A percentile compares a stretch with the other conserved stretches of the same genome.
These are phyloP conservation scores for Hoplias malabaricus DNA, from an alignment of 2,113 vertebrate species.

Conservation along the genomic window DNA sequence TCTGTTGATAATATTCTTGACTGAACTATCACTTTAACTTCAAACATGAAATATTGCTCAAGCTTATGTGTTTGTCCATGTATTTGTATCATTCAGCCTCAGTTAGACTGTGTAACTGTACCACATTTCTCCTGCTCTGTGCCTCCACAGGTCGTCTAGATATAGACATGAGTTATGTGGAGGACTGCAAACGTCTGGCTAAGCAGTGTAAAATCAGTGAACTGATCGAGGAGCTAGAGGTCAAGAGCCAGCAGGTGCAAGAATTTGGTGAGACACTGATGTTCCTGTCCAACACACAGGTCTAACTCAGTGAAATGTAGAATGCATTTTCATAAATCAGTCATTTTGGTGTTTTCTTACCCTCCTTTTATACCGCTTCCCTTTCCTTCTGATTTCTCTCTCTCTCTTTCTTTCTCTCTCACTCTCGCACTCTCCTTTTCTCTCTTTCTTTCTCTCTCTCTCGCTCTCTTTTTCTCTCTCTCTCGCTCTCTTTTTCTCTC, in stretches of 20 bases:
- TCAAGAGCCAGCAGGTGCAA: conserved; percentile 89
- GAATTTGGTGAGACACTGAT: conserved; percentile 83
- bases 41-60: no score
- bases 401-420: background rate
- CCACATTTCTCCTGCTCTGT: background rate
- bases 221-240: conserved; percentile 89
- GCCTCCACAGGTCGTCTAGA: conserved; percentile 81
- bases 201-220: conserved; percentile 91
- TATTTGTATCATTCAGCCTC: background rate
- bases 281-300: background rate
- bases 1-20: no score
- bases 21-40: no score
- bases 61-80: background rate
- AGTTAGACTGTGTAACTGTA: no score
- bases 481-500: background rate
- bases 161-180: conserved; percentile 86
- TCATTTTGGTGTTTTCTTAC: background rate
- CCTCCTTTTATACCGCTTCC: background rate
- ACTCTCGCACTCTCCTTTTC: background rate
- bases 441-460: background rate
- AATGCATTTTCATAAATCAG: background rate
- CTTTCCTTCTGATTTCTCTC: no score
- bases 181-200: conserved; percentile 87
- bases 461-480: background rate
- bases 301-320: background rate